phyloP scores from a whole-genome alignment of 2,797 vertebrate species.

The Hirundo rustica region DNA sequence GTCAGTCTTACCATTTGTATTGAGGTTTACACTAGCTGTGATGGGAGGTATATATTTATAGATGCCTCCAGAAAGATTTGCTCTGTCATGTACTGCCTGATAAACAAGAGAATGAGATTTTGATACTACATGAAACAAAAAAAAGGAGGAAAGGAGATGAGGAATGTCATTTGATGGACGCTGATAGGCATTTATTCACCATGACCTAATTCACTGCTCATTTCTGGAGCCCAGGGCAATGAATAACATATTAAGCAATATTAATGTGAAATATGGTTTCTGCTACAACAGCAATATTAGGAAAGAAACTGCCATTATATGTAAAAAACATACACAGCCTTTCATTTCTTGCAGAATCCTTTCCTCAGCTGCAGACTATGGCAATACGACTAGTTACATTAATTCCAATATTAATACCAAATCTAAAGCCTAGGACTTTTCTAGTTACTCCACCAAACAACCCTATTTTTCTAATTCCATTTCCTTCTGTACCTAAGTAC shows the following conservation, averaged over 20 bases:
- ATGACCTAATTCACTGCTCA: constrained; percentile 37
- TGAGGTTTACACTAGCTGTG: background rate
- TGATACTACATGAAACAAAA: constrained; percentile 25
- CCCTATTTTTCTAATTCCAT: background rate
- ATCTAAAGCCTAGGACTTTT: background rate
- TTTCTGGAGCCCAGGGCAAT: constrained; percentile 56
- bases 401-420: background rate
- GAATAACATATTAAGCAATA: constrained; percentile 68
- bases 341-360: background rate
- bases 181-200: constrained; percentile 60
- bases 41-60: constrained; percentile 35
- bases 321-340: constrained; percentile 16
- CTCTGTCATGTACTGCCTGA: constrained; percentile 27
- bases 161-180: constrained; percentile 56
- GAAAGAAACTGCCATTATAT: constrained; percentile 34
- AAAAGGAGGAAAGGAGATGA: constrained; percentile 24
- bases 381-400: background rate
- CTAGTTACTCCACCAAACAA: background rate
- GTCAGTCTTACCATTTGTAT: background rate
- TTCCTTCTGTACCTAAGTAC: background rate
- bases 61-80: background rate
- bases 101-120: constrained; percentile 50
- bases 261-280: constrained; percentile 63
- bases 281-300: constrained; percentile 44
- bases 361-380: background rate